These are phyloP conservation scores for Phoxinus dragarum DNA, from an alignment of 2,797 vertebrate species.

Conservation along the genomic window DNA sequence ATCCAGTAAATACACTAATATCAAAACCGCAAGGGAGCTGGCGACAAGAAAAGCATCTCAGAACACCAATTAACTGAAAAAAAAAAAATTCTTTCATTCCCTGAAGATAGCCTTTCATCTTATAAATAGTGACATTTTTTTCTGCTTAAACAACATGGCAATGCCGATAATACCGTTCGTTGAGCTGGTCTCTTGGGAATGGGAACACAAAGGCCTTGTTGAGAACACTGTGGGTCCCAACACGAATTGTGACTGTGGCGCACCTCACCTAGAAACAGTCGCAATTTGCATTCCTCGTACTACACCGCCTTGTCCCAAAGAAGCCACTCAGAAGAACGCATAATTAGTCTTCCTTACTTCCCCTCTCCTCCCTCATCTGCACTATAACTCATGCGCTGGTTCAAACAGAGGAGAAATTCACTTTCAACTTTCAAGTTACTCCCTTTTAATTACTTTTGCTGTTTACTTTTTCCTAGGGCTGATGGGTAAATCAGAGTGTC, in stretches of 20 bases:
- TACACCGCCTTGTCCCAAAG: slow-evolving; percentile 65
- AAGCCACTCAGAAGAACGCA: slow-evolving; percentile 70
- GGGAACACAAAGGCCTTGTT: slow-evolving; percentile 78
- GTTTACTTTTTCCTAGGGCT: slow-evolving; percentile 71
- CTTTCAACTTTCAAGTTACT: slow-evolving; percentile 71
- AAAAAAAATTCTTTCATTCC: slow-evolving; percentile 76
- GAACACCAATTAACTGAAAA: slow-evolving; percentile 77
- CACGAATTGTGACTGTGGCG: slow-evolving; percentile 68
- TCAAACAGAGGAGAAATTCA: slow-evolving; percentile 72
- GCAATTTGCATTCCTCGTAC: slow-evolving; percentile 74
- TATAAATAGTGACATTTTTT: slow-evolving; percentile 79
- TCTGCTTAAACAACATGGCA: slow-evolving; percentile 77
- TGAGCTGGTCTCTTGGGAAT: slow-evolving; percentile 72
- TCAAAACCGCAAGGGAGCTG: slow-evolving; percentile 70
- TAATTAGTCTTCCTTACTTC: slow-evolving; percentile 67
- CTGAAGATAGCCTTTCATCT: slow-evolving; percentile 82
- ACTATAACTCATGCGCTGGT: slow-evolving; percentile 74
- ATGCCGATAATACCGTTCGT: slow-evolving; percentile 74
- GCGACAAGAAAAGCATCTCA: slow-evolving; percentile 71
- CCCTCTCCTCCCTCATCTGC: slow-evolving; percentile 60
- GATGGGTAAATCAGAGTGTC: slow-evolving; percentile 62
- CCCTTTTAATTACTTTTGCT: slow-evolving; percentile 71
- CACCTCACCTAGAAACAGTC: slow-evolving; percentile 73
- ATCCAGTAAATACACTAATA: slow-evolving; percentile 69
- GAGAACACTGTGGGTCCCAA: slow-evolving; percentile 70